These are phyloP conservation scores for Clavelina lepadiformis DNA, from an alignment of 23 tunicate genomes.

Conservation along the genomic window DNA sequence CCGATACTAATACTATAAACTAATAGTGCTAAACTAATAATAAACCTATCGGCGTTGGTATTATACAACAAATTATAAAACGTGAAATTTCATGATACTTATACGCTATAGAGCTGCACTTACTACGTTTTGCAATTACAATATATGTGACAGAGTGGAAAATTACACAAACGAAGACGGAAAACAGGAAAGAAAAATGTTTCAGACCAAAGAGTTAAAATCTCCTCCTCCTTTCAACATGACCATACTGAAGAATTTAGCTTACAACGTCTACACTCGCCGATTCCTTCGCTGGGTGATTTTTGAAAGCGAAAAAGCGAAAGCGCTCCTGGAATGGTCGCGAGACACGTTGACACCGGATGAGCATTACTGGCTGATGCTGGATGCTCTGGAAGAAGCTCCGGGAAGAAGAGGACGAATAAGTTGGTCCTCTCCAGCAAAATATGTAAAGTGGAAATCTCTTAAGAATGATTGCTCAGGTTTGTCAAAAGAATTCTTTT, in stretches of 20 bases:
- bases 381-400: slow-evolving; percentile 36
- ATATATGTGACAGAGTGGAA: slow-evolving; percentile 9
- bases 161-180: slow-evolving; percentile 28
- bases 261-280: slow-evolving; percentile 54
- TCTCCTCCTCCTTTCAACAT: slow-evolving; percentile 56
- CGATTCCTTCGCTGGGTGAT: slow-evolving; percentile 57
- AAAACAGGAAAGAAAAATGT: background rate
- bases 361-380: slow-evolving; percentile 66
- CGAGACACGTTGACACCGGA: slow-evolving; percentile 58
- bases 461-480: no score
- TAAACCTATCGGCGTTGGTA: no score
- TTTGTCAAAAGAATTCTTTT: no score
- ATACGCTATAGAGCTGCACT: no score
- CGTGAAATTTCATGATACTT: no score
- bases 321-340: slow-evolving; percentile 61
- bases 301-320: slow-evolving; percentile 34
- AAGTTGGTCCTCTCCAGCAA: no score
- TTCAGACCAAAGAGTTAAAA: slow-evolving; percentile 18
- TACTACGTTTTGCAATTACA: no score
- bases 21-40: no score
- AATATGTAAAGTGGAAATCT: no score
- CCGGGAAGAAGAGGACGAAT: slow-evolving; percentile 38
- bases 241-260: slow-evolving; percentile 55
- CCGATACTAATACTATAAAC: no score
- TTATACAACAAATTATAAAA: no score